Conservation (phyloP, 2,888 invertebrate species). For the Periphyllus acericola region DNA sequence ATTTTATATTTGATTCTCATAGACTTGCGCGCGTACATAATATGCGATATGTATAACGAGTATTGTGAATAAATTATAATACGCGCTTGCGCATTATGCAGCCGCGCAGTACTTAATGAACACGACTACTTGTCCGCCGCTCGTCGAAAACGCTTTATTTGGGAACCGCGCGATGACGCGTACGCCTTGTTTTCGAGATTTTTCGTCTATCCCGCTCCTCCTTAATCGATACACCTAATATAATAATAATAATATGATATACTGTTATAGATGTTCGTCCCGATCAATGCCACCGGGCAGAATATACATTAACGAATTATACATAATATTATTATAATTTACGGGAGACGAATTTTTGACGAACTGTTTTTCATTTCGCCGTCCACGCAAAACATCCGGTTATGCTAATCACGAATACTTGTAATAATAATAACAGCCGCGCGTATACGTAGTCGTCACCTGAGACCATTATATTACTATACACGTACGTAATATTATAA, state of each 20-base stretch:
- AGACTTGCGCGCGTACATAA: not conserved
- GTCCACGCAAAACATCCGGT: slow-evolving; percentile 51
- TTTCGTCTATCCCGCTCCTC: not conserved
- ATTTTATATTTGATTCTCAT: not conserved
- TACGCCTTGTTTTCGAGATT: slow-evolving; percentile 5
- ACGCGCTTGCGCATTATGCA: not conserved
- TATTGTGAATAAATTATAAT: not conserved
- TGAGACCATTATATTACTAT: not conserved
- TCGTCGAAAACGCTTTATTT: slow-evolving; percentile 38
- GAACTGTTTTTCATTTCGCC: slow-evolving; percentile 32
- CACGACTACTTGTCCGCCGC: not conserved
- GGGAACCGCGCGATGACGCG: slow-evolving; percentile 21
- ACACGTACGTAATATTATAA: not conserved
- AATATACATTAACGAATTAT: slow-evolving; percentile 41
- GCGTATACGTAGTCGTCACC: not conserved
- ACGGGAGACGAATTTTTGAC: slow-evolving; percentile 42
- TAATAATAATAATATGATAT: no score
- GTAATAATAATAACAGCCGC: slow-evolving; percentile 2
- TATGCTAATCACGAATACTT: slow-evolving; percentile 47
- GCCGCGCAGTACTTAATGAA: slow-evolving; percentile 33
- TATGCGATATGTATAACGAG: not conserved
- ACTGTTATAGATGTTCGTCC: slow-evolving; percentile 21
- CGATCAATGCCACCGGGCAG: slow-evolving; percentile 35
- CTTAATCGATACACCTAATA: slow-evolving; percentile 14
- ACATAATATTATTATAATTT: not conserved